Conservation (phyloP, 2,113 vertebrate genomes). For the Mungos mungo region DNA sequence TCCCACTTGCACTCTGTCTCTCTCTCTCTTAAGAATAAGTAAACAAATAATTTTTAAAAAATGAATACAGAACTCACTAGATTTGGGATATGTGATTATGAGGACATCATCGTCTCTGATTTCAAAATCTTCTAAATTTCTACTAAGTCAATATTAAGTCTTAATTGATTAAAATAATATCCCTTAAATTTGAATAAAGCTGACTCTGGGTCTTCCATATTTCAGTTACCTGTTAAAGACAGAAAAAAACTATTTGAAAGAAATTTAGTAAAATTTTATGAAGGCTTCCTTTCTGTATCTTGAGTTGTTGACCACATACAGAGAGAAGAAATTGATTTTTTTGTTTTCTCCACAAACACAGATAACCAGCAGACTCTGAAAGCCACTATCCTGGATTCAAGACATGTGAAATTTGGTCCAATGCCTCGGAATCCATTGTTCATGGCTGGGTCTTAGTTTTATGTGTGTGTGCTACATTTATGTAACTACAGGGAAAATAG, state of each 20-base stretch:
- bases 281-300: too few species aligned
- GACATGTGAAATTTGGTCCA: not conserved
- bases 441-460: too few species aligned
- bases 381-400: not conserved
- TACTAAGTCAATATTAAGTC: not conserved
- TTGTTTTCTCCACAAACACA: not conserved
- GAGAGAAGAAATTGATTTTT: not conserved
- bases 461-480: not conserved
- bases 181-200: constrained; percentile 9
- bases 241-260: not conserved
- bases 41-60: not conserved
- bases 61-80: constrained; percentile 34
- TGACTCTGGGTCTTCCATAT: not conserved
- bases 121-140: constrained; percentile 39
- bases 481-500: not conserved
- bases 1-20: too few species aligned
- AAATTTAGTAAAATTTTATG: not conserved
- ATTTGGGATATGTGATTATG: constrained; percentile 36
- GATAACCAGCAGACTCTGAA: not conserved
- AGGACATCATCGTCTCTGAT: constrained; percentile 53
- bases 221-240: not conserved
- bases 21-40: too few species aligned
- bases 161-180: not conserved
- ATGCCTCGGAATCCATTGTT: not conserved
- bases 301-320: not conserved